phyloP scores from a whole-genome alignment of 2,797 vertebrate genomes.

The Pseudochirops cupreus region DNA sequence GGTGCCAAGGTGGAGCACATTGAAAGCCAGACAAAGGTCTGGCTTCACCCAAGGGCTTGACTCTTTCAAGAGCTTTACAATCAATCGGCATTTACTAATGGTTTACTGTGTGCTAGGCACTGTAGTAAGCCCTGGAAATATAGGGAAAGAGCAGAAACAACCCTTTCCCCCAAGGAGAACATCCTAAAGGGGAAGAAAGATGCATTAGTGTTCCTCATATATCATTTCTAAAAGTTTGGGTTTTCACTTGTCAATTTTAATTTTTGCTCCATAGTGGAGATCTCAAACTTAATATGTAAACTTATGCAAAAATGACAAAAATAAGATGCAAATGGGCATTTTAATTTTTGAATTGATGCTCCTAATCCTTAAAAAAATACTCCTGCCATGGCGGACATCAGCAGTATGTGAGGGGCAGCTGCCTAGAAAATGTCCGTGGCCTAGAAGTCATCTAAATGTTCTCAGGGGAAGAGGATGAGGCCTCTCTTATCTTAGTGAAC shows the following conservation, averaged over 20 bases:
- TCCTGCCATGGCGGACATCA: neutral
- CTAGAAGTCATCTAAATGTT: neutral
- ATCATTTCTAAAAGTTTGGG: too few species aligned
- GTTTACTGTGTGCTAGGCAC: neutral
- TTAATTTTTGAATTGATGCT: neutral
- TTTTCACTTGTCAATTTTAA: neutral
- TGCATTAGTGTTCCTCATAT: too few species aligned
- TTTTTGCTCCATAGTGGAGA: neutral
- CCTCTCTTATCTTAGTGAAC: too few species aligned
- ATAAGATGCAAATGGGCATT: constrained; percentile 35
- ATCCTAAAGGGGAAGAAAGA: neutral
- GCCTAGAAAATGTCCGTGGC: neutral
- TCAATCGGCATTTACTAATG: neutral
- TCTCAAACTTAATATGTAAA: constrained; percentile 39
- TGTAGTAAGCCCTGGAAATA: neutral
- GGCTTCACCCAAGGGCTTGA: neutral
- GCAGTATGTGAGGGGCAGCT: neutral
- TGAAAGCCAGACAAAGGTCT: neutral
- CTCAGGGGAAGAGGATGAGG: too few species aligned
- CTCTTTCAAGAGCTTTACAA: neutral
- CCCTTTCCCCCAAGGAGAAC: neutral
- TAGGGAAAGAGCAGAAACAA: neutral
- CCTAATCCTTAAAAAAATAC: neutral
- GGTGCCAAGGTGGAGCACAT: neutral
- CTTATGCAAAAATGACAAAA: neutral